phyloP scores from a whole-genome alignment of 2,113 vertebrate genomes.

The Dicrurus megarhynchus region DNA sequence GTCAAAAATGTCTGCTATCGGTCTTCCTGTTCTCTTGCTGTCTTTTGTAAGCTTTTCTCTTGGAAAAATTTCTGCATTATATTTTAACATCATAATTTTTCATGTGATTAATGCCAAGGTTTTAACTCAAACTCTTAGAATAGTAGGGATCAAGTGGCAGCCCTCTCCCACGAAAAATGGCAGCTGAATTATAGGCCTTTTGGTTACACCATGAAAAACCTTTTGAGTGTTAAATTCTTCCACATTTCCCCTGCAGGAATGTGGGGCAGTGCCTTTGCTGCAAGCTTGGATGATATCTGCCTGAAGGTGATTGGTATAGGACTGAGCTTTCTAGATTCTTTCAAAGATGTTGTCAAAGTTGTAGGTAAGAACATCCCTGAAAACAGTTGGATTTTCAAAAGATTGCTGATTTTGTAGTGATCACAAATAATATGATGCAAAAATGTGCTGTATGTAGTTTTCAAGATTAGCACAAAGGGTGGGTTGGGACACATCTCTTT shows the following conservation, averaged over 20 bases:
- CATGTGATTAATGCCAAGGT: not conserved
- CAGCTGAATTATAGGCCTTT: not conserved
- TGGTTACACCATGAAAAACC: not conserved
- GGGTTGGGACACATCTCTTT: not conserved
- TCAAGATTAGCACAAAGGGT: not conserved
- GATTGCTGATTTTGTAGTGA: not conserved
- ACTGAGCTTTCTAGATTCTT: slow-evolving; percentile 62
- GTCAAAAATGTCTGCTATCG: not conserved
- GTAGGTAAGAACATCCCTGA: slow-evolving; percentile 56
- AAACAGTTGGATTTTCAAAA: not conserved
- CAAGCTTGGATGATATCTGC: slow-evolving; percentile 78
- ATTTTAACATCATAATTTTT: not conserved
- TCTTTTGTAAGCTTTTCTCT: not conserved
- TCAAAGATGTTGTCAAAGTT: slow-evolving; percentile 60
- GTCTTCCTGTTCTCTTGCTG: not conserved
- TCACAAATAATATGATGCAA: not conserved
- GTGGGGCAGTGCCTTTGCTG: slow-evolving; percentile 81
- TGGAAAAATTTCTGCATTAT: not conserved
- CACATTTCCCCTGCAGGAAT: slow-evolving; percentile 56
- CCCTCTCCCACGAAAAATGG: not conserved
- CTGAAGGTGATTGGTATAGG: slow-evolving; percentile 59
- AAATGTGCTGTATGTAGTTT: not conserved
- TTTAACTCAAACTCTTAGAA: not conserved
- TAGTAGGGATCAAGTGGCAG: not conserved
- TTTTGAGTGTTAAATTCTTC: not conserved